Evolutionary conservation across 2,888 invertebrate species (phyloP), one percentile per base, ranked within the genome.

Genomic region (Drosophila helvetica): DNA sequence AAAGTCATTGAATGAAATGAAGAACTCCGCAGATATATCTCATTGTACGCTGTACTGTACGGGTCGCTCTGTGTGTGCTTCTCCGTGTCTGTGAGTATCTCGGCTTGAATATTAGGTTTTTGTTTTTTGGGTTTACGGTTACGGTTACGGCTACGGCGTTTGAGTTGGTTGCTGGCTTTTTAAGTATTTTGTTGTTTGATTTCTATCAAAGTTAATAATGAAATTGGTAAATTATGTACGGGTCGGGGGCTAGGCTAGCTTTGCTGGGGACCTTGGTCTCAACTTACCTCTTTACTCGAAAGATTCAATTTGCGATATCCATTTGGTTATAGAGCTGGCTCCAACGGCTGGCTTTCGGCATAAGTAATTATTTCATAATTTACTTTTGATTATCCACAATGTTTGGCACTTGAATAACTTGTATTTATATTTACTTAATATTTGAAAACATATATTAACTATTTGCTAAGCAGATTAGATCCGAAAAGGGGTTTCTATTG

Each of bases 1-100:
- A 85, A 87, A 86, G 85, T 86, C 87, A 85, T 86, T 86, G 82
- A 86, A 87, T 87, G 87, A 85, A 85, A 86, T 84, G 84, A 84
- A 86, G 86, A 84, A 83, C 80, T 58, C 82, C 71, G 70, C 63
- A 76, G 79, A 76, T 80, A 80, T 69, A 71, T 78, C 76, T 79
- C 73, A 54, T 65, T 74, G 66, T 65, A 19, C 42, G 8, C 8
- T 27, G 1, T 27, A 27, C 8, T 27, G 1, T 27, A 8, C 7
- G 25, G 25, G 1, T 25, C 50, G 46, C 19, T 53, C 25, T 52
- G 57, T 50, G 50, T 63, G 33, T 52, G n/a, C 5, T 22, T 22
- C 22, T 22, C 22, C 5, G 53, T 67, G 42, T 45, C 8, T 56
- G n/a, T 42, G 15, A 33, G 30, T 59, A 45, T 51, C 48, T 67